These are phyloP conservation scores for Eucera pruinosa DNA, from an alignment of 2,888 invertebrate genomes.

Conservation along the genomic window DNA sequence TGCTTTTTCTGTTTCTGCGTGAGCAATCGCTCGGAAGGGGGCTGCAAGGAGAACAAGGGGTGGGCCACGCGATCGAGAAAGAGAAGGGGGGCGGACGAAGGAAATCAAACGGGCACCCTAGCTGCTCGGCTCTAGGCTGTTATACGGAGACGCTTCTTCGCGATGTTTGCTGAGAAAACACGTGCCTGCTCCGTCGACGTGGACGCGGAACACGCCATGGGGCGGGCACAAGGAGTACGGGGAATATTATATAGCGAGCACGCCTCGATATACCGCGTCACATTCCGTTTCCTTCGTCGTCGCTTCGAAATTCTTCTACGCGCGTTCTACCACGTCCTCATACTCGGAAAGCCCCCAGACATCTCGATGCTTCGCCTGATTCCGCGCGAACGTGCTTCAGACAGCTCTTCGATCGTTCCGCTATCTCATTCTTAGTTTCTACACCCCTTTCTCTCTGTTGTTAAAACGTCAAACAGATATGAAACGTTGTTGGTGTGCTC, in stretches of 20 bases:
- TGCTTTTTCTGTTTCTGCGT: slow-evolving; percentile 41
- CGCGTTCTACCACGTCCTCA: slow-evolving; percentile 4
- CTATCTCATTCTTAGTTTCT: not conserved
- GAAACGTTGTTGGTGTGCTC: slow-evolving; percentile 19
- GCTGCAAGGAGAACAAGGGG: slow-evolving; percentile 31
- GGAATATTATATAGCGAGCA: slow-evolving; percentile 66
- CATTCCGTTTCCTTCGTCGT: slow-evolving; percentile 42
- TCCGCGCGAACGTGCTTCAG: slow-evolving; percentile 33
- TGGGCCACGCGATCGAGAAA: not conserved
- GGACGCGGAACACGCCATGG: slow-evolving; percentile 22
- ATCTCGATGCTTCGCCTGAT: slow-evolving; percentile 30
- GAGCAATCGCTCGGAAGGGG: slow-evolving; percentile 39
- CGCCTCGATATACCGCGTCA: slow-evolving; percentile 57
- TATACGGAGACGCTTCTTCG: slow-evolving; percentile 67
- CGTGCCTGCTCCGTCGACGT: slow-evolving; percentile 43
- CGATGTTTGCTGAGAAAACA: slow-evolving; percentile 73
- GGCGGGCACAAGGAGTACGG: slow-evolving; percentile 2
- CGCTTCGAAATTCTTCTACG: slow-evolving; percentile 50
- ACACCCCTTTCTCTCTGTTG: not conserved
- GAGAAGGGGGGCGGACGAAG: slow-evolving; percentile 1
- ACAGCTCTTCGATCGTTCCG: slow-evolving; percentile 34
- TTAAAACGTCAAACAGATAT: not conserved
- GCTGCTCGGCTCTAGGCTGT: slow-evolving; percentile 56
- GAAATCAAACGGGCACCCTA: slow-evolving; percentile 67
- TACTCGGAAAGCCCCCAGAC: slow-evolving; percentile 25